Evolutionary conservation across 2,888 invertebrate species (phyloP).

Genomic region (Acleris cristana): DNA sequence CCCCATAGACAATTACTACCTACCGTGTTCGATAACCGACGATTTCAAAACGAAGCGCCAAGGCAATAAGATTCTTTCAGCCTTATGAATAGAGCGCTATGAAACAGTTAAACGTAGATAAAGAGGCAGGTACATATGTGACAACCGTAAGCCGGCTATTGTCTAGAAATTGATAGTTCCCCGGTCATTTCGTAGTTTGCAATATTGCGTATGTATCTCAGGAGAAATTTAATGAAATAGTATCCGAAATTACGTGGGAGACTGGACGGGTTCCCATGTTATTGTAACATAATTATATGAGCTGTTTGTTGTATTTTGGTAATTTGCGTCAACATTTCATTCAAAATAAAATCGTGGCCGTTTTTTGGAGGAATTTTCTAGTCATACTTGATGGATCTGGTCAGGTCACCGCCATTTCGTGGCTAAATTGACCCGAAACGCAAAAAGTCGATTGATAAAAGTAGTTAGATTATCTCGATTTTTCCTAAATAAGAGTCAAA

Average conservation of each 20-base stretch:
- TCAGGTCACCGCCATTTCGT: too few species aligned
- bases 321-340: not conserved
- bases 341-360: not conserved
- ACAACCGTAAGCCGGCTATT: constrained; percentile 51
- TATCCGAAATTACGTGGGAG: constrained; percentile 39
- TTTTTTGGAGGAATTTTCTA: too few species aligned
- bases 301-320: not conserved
- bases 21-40: constrained; percentile 37
- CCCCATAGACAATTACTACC: constrained; percentile 54
- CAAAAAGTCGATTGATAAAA: too few species aligned
- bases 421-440: too few species aligned
- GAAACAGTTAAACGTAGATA: constrained; percentile 20
- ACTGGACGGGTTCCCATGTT: constrained; percentile 12
- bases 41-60: constrained; percentile 35
- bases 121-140: constrained; percentile 38
- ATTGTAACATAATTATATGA: not conserved
- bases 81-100: constrained; percentile 30
- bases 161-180: constrained; percentile 68
- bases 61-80: constrained; percentile 43
- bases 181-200: constrained; percentile 56
- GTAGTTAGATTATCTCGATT: not conserved
- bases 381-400: too few species aligned
- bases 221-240: constrained; percentile 64
- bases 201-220: constrained; percentile 56
- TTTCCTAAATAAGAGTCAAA: not conserved